Conservation (phyloP, 2,888 invertebrate genomes). For the Caenorhabditis sp. region DNA sequence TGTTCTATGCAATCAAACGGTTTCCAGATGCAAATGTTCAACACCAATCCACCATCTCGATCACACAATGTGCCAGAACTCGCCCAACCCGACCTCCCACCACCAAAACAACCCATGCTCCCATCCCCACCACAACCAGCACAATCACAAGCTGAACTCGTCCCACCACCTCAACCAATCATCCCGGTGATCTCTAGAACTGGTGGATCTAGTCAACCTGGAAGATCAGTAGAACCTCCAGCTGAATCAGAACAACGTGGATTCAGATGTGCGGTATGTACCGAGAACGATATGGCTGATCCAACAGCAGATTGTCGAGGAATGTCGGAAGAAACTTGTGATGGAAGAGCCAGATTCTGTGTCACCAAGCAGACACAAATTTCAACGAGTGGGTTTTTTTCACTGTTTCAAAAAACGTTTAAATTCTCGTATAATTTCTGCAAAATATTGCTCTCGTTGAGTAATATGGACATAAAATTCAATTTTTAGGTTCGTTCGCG, state of each 20-base stretch:
- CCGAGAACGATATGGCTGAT: conserved; percentile 47
- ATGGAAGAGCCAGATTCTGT: conserved; percentile 37
- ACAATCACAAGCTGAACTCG: conserved; percentile 9
- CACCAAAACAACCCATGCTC: conserved; percentile 14
- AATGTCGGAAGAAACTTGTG: conserved; percentile 20
- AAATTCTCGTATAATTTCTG: too few relatives aligned
- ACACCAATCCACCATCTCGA: conserved; percentile 15
- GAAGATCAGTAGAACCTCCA: not conserved
- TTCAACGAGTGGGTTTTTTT: conserved; percentile 39
- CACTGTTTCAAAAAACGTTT: too few relatives aligned
- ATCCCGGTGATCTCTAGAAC: conserved; percentile 7
- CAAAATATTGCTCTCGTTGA: not conserved
- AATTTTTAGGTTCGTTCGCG: conserved; percentile 57
- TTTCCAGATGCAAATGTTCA: conserved; percentile 35
- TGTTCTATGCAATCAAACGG: too few relatives aligned
- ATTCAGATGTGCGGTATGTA: conserved; percentile 33
- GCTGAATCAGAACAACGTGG: not conserved
- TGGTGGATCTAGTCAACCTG: not conserved
- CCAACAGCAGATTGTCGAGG: conserved; percentile 56
- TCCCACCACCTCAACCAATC: conserved; percentile 12
- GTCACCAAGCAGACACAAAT: conserved; percentile 64
- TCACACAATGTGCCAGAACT: conserved; percentile 24
- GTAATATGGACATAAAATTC: too few relatives aligned
- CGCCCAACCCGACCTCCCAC: conserved; percentile 32
- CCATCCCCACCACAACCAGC: conserved; percentile 11